A percentile compares a stretch with the other conserved stretches of the same genome.
These are phyloP conservation scores for Lysiphlebus fabarum DNA, from an alignment of 1,140 invertebrate genomes.

Conservation along the genomic window DNA sequence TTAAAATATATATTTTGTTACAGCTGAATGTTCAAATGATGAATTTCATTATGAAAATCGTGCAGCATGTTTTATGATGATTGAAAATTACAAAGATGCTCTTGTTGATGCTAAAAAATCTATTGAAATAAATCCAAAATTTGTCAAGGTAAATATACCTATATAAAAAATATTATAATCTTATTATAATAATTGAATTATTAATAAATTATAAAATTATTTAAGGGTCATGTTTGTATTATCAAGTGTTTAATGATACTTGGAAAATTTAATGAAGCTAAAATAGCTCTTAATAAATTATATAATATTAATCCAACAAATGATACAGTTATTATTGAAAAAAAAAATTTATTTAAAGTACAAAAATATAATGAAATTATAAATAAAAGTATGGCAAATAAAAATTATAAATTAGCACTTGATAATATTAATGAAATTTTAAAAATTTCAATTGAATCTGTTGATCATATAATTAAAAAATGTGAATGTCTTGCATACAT, in stretches of 20 bases:
- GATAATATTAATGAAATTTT: slow-evolving; percentile 1
- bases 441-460: not conserved
- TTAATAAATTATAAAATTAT: not conserved
- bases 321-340: not conserved
- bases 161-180: too few species aligned
- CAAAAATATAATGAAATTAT: not conserved
- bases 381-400: not conserved
- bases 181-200: not conserved
- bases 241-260: not conserved
- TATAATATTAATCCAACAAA: not conserved
- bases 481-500: not conserved
- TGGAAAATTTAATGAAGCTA: not conserved
- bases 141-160: not conserved
- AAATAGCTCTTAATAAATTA: not conserved
- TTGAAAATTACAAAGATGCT: slow-evolving; percentile 1
- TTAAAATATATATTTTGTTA: not conserved
- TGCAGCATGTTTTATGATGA: slow-evolving; percentile 6
- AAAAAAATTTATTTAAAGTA: slow-evolving; percentile 1
- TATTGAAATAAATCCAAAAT: slow-evolving; percentile 3
- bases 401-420: slow-evolving; percentile 3
- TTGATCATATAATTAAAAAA: slow-evolving; percentile 1
- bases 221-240: not conserved
- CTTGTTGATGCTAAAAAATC: slow-evolving; percentile 10
- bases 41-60: slow-evolving; percentile 3
- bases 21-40: not conserved